These are phyloP conservation scores for Megatriorchis doriae DNA, from an alignment of 2,113 vertebrate species.

Conservation along the genomic window DNA sequence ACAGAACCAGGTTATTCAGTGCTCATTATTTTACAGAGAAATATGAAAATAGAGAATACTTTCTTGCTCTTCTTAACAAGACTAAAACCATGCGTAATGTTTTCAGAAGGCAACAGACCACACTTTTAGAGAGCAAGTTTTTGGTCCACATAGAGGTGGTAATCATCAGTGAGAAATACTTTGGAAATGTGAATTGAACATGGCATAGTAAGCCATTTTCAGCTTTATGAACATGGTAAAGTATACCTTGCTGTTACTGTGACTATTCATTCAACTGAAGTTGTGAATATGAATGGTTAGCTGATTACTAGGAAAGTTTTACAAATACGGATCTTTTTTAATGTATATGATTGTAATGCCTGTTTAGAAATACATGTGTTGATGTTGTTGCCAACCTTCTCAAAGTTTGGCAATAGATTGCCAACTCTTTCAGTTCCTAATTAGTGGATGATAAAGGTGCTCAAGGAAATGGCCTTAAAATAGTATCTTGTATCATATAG, in stretches of 20 bases:
- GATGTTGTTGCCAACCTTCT: neutral
- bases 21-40: neutral
- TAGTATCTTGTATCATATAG: neutral
- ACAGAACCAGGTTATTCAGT: neutral
- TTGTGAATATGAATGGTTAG: neutral
- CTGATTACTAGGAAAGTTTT: neutral
- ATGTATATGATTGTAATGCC: neutral
- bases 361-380: neutral
- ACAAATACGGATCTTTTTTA: neutral
- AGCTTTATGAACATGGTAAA: neutral
- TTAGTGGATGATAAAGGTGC: neutral
- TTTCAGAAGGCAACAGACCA: neutral
- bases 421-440: neutral
- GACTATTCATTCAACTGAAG: neutral
- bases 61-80: neutral
- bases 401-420: neutral
- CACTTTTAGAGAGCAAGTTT: neutral
- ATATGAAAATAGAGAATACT: neutral
- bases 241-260: neutral
- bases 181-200: neutral
- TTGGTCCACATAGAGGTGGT: neutral
- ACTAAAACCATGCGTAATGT: neutral
- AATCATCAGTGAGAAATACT: neutral
- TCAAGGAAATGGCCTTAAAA: neutral
- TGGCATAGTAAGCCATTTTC: neutral